These are phyloP conservation scores for Ranitomeya variabilis DNA, from an alignment of 2,113 vertebrate genomes.

Conservation along the genomic window DNA sequence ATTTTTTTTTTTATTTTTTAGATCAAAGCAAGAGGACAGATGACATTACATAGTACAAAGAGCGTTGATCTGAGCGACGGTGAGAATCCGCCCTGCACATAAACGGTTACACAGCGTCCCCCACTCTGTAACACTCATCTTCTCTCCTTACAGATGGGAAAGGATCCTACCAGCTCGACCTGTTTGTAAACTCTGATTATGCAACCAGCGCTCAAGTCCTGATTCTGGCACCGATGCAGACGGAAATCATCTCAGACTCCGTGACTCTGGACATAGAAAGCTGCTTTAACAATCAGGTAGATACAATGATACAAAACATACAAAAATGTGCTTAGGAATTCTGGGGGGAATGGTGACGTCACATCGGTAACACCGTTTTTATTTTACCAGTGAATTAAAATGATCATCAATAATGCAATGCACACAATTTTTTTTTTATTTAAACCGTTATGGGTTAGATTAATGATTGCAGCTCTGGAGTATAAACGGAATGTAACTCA, in stretches of 20 bases:
- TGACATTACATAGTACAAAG: background rate
- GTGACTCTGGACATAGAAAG: slow-evolving; percentile 69
- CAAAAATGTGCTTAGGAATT: too few relatives aligned
- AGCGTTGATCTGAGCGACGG: background rate
- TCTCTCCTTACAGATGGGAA: background rate
- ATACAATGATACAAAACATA: background rate
- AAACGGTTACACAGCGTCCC: too few relatives aligned
- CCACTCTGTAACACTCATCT: too few relatives aligned
- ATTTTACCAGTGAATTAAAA: too few relatives aligned
- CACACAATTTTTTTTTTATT: too few relatives aligned
- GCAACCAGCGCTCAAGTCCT: background rate
- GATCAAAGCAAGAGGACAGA: slow-evolving; percentile 57
- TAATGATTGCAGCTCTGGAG: too few relatives aligned
- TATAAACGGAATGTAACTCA: too few relatives aligned
- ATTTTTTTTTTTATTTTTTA: slow-evolving; percentile 67
- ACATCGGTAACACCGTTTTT: too few relatives aligned
- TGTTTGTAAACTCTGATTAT: background rate
- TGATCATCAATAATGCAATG: too few relatives aligned
- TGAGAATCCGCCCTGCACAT: background rate
- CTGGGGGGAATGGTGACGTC: too few relatives aligned
- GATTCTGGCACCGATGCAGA: background rate
- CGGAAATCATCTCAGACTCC: background rate
- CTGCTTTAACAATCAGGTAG: slow-evolving; percentile 84
- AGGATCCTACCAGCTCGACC: background rate
- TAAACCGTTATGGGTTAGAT: too few relatives aligned